Evolutionary conservation across 2,797 vertebrate species (phyloP), one percentile per base, ranked within the genome.

Genomic region (Mallotus villosus): DNA sequence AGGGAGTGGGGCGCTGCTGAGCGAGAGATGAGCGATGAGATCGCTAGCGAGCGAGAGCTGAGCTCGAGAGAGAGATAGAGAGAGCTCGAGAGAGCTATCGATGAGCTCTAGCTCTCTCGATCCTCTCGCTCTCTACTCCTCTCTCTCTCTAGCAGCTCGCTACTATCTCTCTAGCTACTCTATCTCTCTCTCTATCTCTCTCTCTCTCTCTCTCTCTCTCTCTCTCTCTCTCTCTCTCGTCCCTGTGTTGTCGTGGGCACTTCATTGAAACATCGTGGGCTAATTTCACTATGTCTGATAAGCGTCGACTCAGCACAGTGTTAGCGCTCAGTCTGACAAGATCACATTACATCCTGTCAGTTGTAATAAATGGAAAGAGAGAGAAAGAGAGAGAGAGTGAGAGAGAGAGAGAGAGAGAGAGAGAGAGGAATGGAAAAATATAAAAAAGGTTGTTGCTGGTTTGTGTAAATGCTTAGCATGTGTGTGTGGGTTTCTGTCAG

Each of bases 271-370:
- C 82, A 79, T 74, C 51, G 61, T 66, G 71, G 71, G 77, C 73
- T 81, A 83, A 83, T 86, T 87, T 84, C 77, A 76, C 70, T 66
- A 83, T 17, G 82, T 72, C 75, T 78, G 88, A 87, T 85, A 85
- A 85, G 80, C 73, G 75, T 74, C 71, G 66, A 64, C 80, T 79
- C 70, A 74, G 66, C 76, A 61, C 75, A 72, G 71, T 81, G 76
- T 22, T 32, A 4, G 64, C 67, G 60, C 32, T 11, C 37, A 41
- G 41, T 70, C 73, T 73, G 80, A 85, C 84, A 79, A 76, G 72
- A 75, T 75, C 14, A n/a, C 76, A 63, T 46, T 25, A 7, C 46
- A 67, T 69, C 69, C 41, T 19, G 65, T 41, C 37, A 41, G 12
- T 11, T 14, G 22, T 17, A 41, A 27, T 51, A 51, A 3, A 22